Base-by-base conservation (phyloP, 64 coral and sea anemone species). In the Orbicella faveolata region DNA sequence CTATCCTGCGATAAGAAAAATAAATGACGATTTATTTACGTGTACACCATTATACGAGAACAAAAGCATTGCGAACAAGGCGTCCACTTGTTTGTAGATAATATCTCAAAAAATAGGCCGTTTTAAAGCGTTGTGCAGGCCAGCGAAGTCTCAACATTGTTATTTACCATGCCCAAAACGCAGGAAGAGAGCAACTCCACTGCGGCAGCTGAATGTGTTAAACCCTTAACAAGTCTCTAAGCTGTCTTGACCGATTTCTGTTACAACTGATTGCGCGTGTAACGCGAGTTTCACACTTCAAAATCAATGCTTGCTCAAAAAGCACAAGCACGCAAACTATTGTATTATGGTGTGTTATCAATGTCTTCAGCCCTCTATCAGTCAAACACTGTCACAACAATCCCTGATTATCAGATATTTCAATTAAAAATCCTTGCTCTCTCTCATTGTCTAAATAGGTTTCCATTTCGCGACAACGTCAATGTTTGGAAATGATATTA, bases 1-100 rank as follows among this genome's bases (percentile, higher is more conserved):
- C 91, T 92, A 20, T 90, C 94, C 96, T 99, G 9, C 54, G 70
- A 88, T 21, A 53, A 30, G 20, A 81, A 1, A 55, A 51, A 36
- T 5, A 21, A 92, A 23, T 79, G 0, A 79, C 21, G 3, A n/a
- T 69, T 69, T 69, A 69, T 67, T 67, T 67, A 67, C 64, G 21
- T 21, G 23, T 23, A 19, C 17, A 7, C 19, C 64, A 69, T n/a
- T 69, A 5, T 23, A 69, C 20, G 66, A 69, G 23, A 7, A 69
- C 66, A 69, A 69, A 69, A n/a, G 23, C 66, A 26, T 69, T 23
- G 6, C 20, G 2, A 9, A n/a, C 66, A 21, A 69, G 7, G 7
- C 20, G 7, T 8, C 19, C 66, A 9, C 20, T 69, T 20, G 66
- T 26, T 69, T 69, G 25, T 25, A 9, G 66, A 69, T 69, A 20